Evolutionary conservation across 2,113 vertebrate species (phyloP), one percentile per base, ranked within the genome.

Genomic region (Lepus americanus): DNA sequence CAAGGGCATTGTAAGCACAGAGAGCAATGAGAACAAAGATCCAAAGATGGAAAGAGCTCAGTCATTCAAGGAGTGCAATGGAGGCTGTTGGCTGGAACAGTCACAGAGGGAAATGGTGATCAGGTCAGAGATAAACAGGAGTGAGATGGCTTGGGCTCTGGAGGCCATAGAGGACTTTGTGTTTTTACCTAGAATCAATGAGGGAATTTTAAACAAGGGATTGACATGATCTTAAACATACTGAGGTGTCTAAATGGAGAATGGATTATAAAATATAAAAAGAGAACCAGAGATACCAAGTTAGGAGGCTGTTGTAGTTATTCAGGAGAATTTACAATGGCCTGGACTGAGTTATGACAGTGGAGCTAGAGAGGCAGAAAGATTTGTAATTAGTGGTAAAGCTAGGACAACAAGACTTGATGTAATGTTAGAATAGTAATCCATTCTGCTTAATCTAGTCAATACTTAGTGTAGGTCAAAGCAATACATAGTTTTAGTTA

Each of bases 391-490:
- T 77, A n/a, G 44, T 66, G 36, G 23, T 88, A 61, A 77, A 70
- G 22, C 63, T 73, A 33, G 70, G 63, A 59, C 44, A 85, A 19
- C 53, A 31, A 36, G 59, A 9, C 29, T 49, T 70, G 20, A n/a
- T 44, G 55, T 87, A 55, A 59, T 49, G 67, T 74, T 79, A 66
- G 29, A 81, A 73, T 81, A 82, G 78, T 69, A 51, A 79, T 90
- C 64, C 55, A n/a, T 63, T 87, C n/a, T 89, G 53, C 89, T 63
- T 23, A 51, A 16, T 78, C 22, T 66, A 82, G 72, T 95, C 51
- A 73, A n/a, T 64, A 69, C 55, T 93, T 81, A 91, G 25, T 80
- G 4, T 78, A 61, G 51, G 74, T 90, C 67, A 69, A 78, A 73
- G 61, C 64, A 76, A 81, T 80, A 19, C 64, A 44, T 33, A 17